These are phyloP conservation scores for Platycheirus rosarum DNA, from an alignment of 2,888 invertebrate species.

Conservation along the genomic window DNA sequence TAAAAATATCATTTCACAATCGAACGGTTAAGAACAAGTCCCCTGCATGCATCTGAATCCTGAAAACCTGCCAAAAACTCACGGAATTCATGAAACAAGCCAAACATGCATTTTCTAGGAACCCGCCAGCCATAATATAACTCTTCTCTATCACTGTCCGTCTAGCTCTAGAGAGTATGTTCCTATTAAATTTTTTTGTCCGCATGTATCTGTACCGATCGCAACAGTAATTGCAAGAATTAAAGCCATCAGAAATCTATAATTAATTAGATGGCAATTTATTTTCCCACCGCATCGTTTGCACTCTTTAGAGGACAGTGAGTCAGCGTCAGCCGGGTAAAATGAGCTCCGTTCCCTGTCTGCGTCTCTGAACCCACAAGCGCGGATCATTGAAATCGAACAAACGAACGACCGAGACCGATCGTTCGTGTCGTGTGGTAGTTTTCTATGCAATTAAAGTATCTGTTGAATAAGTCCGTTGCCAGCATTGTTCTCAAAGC, in stretches of 20 bases:
- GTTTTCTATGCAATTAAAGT: slow-evolving; percentile 64
- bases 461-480: slow-evolving; percentile 44
- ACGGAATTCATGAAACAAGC: slow-evolving; percentile 23
- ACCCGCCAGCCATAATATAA: slow-evolving; percentile 11
- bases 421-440: slow-evolving; percentile 40
- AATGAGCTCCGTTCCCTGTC: slow-evolving; percentile 30
- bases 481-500: slow-evolving; percentile 54
- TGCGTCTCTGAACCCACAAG: not conserved
- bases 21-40: not conserved
- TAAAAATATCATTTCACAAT: not conserved
- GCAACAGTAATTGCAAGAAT: slow-evolving; percentile 49
- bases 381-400: not conserved
- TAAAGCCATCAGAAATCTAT: slow-evolving; percentile 66
- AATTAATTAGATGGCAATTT: slow-evolving; percentile 70
- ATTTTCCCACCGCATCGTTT: slow-evolving; percentile 40
- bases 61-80: slow-evolving; percentile 25
- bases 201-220: slow-evolving; percentile 30
- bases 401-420: slow-evolving; percentile 27
- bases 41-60: too few species aligned
- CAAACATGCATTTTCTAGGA: slow-evolving; percentile 32
- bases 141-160: slow-evolving; percentile 11
- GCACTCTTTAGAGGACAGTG: slow-evolving; percentile 63
- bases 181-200: slow-evolving; percentile 23
- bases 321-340: slow-evolving; percentile 53
- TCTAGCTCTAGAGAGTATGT: slow-evolving; percentile 20